Evolutionary conservation across 2,888 invertebrate species (phyloP).

Genomic region (Drosophila ezoana): DNA sequence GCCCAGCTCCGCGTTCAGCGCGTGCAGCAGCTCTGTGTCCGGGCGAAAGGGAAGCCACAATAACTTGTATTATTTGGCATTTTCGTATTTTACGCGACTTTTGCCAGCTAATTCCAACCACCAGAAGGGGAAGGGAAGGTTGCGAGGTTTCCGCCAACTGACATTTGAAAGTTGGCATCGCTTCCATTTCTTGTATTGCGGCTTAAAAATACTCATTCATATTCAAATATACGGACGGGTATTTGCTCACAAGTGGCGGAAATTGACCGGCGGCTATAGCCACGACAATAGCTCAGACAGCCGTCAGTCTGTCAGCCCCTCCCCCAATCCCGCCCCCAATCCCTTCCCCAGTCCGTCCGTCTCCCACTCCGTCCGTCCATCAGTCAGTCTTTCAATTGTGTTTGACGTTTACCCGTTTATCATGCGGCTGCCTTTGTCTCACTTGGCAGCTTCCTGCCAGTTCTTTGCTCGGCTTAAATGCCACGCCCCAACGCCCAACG

Average conservation of each 20-base stretch:
- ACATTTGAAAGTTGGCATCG: slow-evolving; percentile 64
- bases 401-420: slow-evolving; percentile 41
- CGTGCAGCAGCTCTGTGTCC: slow-evolving; percentile 75
- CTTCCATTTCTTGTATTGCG: neutral
- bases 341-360: slow-evolving; percentile 24
- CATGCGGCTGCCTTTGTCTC: slow-evolving; percentile 52
- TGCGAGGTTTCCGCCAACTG: slow-evolving; percentile 52
- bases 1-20: slow-evolving; percentile 77
- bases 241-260: slow-evolving; percentile 54
- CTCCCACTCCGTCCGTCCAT: neutral
- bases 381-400: slow-evolving; percentile 25
- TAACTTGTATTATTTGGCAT: slow-evolving; percentile 41
- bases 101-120: slow-evolving; percentile 54
- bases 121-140: slow-evolving; percentile 29
- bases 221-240: slow-evolving; percentile 36
- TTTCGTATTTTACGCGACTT: slow-evolving; percentile 52
- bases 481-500: slow-evolving; percentile 13
- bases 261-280: slow-evolving; percentile 71
- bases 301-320: slow-evolving; percentile 31
- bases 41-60: slow-evolving; percentile 24
- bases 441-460: slow-evolving; percentile 53
- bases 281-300: slow-evolving; percentile 28
- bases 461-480: slow-evolving; percentile 14
- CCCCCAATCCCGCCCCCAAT: neutral
- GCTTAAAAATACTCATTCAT: slow-evolving; percentile 55